Evolutionary conservation across 2,113 vertebrate genomes (phyloP).

Genomic region (Barbus barbus): DNA sequence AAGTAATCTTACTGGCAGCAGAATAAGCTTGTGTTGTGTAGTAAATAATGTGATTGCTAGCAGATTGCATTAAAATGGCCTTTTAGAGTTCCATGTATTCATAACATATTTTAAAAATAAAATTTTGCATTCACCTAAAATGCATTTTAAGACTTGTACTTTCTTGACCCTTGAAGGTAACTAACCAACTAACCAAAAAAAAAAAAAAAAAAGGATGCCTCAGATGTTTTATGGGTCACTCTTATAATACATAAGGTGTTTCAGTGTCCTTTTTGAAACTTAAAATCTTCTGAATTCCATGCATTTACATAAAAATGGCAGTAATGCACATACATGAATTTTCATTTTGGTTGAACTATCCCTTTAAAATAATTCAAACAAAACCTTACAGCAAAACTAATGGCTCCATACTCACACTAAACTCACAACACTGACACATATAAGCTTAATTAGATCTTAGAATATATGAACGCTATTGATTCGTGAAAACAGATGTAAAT

Average conservation of each 20-base stretch:
- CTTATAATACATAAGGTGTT: no score
- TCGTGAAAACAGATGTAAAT: constrained; percentile 31
- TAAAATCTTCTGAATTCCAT: background rate
- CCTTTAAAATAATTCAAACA: background rate
- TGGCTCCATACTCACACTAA: background rate
- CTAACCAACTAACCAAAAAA: no score
- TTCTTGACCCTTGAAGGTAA: no score
- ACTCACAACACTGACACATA: background rate
- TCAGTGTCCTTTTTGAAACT: no score
- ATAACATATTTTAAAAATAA: background rate
- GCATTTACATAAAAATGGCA: background rate
- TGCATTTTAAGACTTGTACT: no score
- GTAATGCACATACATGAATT: no score
- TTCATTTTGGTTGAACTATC: no score
- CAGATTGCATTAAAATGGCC: background rate
- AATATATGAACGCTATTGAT: background rate
- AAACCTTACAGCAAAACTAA: background rate
- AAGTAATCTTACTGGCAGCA: background rate
- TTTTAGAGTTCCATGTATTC: no score
- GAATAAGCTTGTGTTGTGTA: background rate
- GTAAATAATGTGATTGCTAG: background rate
- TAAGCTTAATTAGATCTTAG: background rate
- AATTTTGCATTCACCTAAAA: no score
- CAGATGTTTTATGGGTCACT: no score
- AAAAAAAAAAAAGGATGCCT: no score